Evolutionary conservation across 2,888 invertebrate species (phyloP).

Genomic region (Petrolisthes manimaculis): DNA sequence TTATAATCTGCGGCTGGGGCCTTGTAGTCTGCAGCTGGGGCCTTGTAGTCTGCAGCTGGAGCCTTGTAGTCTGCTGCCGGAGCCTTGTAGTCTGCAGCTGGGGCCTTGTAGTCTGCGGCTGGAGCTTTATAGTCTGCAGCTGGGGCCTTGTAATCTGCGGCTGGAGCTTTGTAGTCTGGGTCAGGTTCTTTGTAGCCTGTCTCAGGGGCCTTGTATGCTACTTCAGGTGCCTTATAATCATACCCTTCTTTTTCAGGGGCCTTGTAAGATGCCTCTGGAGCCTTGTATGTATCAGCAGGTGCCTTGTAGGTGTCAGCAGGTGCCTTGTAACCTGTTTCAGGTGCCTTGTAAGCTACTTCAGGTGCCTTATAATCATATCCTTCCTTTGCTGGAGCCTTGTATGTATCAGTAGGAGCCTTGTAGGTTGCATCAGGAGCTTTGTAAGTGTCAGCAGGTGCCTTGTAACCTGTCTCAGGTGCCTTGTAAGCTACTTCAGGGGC

Average conservation of each 20-base stretch:
- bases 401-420: constrained; percentile 30
- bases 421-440: constrained; percentile 32
- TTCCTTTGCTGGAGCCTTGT: constrained; percentile 31
- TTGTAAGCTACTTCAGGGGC: constrained; percentile 31
- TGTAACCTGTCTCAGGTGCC: constrained; percentile 37
- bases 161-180: constrained; percentile 14
- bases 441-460: constrained; percentile 31
- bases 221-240: constrained; percentile 20
- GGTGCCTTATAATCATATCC: constrained; percentile 6
- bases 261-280: background rate
- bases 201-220: constrained; percentile 12
- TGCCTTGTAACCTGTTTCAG: constrained; percentile 27
- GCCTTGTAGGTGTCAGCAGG: background rate
- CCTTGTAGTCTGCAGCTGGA: constrained; percentile 44
- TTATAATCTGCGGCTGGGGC: constrained; percentile 30
- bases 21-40: constrained; percentile 46
- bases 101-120: background rate
- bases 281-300: constrained; percentile 1
- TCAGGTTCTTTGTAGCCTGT: constrained; percentile 14
- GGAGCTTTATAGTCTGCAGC: background rate
- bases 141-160: constrained; percentile 5
- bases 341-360: constrained; percentile 23
- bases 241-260: background rate
- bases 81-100: constrained; percentile 26
- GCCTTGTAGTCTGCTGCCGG: constrained; percentile 42